Evolutionary conservation across 2,888 invertebrate genomes (phyloP).

Genomic region (Apotomis turbidana): DNA sequence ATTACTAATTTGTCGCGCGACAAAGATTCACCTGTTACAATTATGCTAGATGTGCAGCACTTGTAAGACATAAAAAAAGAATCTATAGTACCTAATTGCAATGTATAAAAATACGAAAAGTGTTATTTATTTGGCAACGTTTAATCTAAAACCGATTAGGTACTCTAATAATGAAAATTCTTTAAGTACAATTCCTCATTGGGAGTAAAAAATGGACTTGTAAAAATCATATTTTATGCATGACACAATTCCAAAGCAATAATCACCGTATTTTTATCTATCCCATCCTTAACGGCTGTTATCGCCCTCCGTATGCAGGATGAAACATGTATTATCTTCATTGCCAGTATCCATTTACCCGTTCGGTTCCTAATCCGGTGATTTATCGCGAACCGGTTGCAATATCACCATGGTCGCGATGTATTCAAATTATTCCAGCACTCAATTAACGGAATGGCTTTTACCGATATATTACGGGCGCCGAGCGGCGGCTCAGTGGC

Average conservation of each 20-base stretch:
- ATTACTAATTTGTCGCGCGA: too few relatives aligned
- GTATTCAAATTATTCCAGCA: constrained; percentile 81
- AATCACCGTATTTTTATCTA: constrained; percentile 33
- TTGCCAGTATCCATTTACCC: constrained; percentile 78
- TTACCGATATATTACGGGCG: constrained; percentile 52
- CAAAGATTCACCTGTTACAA: too few relatives aligned
- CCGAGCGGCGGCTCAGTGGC: constrained; percentile 16
- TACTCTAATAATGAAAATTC: too few relatives aligned
- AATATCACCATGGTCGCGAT: constrained; percentile 78
- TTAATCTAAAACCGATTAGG: too few relatives aligned
- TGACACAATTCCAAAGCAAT: background rate
- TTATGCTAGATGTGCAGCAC: too few relatives aligned
- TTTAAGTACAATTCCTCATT: too few relatives aligned
- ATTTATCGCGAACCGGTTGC: constrained; percentile 77
- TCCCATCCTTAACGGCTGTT: constrained; percentile 76
- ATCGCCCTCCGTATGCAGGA: constrained; percentile 81
- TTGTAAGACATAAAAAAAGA: too few relatives aligned
- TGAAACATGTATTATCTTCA: constrained; percentile 79
- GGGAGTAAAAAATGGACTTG: too few relatives aligned
- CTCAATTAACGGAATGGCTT: constrained; percentile 82
- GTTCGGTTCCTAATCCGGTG: constrained; percentile 78
- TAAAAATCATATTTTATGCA: too few relatives aligned
- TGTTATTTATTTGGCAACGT: too few relatives aligned
- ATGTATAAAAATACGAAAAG: too few relatives aligned
- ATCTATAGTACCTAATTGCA: too few relatives aligned